These are phyloP conservation scores for Rhadinocentrus ornatus DNA, from an alignment of 2,797 vertebrate genomes.

Conservation along the genomic window DNA sequence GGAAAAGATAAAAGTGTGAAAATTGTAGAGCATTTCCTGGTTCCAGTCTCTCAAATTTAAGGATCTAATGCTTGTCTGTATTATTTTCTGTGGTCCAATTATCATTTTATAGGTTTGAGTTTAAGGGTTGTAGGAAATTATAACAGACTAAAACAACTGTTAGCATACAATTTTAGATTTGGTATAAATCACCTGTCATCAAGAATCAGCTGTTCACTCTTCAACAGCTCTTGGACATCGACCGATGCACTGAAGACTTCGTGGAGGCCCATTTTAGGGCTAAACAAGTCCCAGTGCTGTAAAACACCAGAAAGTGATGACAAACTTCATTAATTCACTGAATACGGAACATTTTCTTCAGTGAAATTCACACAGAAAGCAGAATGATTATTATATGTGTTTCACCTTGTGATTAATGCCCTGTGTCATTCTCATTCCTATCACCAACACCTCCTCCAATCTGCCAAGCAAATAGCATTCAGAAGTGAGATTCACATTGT, in stretches of 20 bases:
- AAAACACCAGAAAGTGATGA: constrained; percentile 6
- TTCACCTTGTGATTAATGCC: constrained; percentile 89
- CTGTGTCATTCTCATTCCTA: constrained; percentile 88
- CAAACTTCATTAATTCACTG: background rate
- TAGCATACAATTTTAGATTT: background rate
- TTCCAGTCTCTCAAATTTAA: background rate
- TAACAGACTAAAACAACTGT: too few relatives aligned
- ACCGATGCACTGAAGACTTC: constrained; percentile 74
- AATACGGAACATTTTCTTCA: background rate
- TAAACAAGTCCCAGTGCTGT: constrained; percentile 88
- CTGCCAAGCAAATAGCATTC: constrained; percentile 73
- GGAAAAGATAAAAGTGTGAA: constrained; percentile 4
- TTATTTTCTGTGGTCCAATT: background rate
- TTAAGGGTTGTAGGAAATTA: too few relatives aligned
- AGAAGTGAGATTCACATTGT: constrained; percentile 27
- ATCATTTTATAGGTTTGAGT: too few relatives aligned
- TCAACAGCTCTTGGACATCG: constrained; percentile 75
- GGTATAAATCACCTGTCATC: constrained; percentile 80
- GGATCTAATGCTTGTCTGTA: background rate
- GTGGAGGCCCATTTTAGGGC: constrained; percentile 78
- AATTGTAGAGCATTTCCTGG: background rate
- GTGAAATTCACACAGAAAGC: background rate
- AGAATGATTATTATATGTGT: constrained; percentile 3
- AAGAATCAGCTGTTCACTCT: constrained; percentile 82
- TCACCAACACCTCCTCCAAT: constrained; percentile 89